Evolutionary conservation across 2,113 vertebrate genomes (phyloP).

Genomic region (Ranitomeya variabilis): DNA sequence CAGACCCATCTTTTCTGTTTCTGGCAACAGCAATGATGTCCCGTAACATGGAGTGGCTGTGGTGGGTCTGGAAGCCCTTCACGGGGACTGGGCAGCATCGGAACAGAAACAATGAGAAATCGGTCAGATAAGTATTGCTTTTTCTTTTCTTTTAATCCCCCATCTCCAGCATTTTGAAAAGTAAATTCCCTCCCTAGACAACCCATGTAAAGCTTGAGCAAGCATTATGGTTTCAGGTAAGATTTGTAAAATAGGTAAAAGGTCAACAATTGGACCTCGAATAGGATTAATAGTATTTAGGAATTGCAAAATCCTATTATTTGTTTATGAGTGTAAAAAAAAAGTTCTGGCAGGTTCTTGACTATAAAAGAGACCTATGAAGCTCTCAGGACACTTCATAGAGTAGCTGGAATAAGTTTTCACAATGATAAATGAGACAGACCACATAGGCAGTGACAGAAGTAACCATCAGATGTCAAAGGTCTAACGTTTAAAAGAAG

Average conservation of each 20-base stretch:
- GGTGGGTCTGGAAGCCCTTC: too few species aligned
- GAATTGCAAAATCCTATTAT: not conserved
- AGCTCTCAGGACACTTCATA: not conserved
- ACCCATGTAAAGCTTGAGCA: not conserved
- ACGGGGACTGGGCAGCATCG: too few species aligned
- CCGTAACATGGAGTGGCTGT: too few species aligned
- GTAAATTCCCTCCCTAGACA: too few species aligned
- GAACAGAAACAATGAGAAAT: too few species aligned
- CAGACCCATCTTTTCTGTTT: too few species aligned
- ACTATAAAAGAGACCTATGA: not conserved
- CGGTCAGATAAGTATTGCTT: too few species aligned
- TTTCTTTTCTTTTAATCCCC: too few species aligned
- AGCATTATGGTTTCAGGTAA: not conserved
- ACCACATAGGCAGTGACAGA: not conserved
- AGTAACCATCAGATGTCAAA: not conserved
- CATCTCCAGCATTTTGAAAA: too few species aligned
- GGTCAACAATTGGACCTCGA: not conserved
- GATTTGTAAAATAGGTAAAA: not conserved
- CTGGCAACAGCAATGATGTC: too few species aligned
- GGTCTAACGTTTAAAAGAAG: slow-evolving; percentile 9
- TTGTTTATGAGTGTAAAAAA: not conserved
- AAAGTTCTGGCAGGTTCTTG: not conserved
- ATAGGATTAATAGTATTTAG: not conserved
- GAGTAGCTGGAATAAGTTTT: not conserved
- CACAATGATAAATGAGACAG: slow-evolving; percentile 7